Conservation (phyloP, 2,888 invertebrate genomes). For the Tetranychus truncatus region DNA sequence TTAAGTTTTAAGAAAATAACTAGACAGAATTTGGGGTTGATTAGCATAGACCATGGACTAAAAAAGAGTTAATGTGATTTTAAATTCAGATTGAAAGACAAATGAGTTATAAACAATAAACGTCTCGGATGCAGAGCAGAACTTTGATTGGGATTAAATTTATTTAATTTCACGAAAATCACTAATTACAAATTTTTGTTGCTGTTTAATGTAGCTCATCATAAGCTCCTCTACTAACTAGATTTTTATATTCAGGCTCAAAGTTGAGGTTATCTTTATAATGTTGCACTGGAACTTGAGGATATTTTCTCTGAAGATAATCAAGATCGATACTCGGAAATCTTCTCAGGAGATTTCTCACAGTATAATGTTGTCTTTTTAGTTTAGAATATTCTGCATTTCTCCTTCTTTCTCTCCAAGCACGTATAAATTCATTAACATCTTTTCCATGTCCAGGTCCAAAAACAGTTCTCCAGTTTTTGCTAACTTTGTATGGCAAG, state of each 20-base stretch:
- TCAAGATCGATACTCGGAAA: conserved; percentile 58
- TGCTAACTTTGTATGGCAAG: conserved; percentile 24
- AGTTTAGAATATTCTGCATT: neutral
- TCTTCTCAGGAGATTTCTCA: conserved; percentile 42
- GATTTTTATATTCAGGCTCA: conserved; percentile 2
- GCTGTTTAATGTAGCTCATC: neutral
- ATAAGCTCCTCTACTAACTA: neutral
- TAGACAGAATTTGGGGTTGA: no score
- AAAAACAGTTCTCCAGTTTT: conserved; percentile 20
- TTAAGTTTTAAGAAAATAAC: no score
- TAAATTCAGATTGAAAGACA: no score
- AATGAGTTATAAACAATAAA: no score
- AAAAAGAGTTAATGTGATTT: no score
- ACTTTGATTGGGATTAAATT: no score
- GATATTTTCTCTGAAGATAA: conserved; percentile 50
- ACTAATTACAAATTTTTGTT: no score
- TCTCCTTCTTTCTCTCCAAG: conserved; percentile 20
- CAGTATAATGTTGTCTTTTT: conserved; percentile 29
- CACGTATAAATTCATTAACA: conserved; percentile 23
- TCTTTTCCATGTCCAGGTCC: conserved; percentile 20
- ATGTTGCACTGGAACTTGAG: conserved; percentile 53
- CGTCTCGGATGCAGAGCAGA: no score
- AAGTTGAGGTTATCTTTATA: conserved; percentile 17
- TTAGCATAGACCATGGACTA: no score
- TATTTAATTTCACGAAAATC: no score